Conservation (phyloP, 2,113 vertebrate genomes). For the Cervus canadensis region DNA sequence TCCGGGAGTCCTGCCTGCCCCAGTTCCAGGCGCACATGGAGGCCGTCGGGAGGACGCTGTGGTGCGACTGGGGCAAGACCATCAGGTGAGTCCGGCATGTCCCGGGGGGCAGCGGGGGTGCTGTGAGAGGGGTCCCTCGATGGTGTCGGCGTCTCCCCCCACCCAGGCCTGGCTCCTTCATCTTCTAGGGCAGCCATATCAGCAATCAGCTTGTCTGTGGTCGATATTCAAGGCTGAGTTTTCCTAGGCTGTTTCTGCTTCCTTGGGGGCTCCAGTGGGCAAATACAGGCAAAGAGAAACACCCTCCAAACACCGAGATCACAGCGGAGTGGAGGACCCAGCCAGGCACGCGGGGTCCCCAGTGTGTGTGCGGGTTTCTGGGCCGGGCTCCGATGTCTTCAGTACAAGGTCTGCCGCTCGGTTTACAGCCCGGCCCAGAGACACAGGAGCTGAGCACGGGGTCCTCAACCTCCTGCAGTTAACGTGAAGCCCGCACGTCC, state of each 20-base stretch:
- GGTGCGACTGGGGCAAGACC: slow-evolving; percentile 93
- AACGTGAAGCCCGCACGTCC: fast-evolving
- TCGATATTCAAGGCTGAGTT: neutral
- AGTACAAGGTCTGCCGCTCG: neutral
- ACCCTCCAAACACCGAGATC: neutral
- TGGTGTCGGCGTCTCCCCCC: fast-evolving
- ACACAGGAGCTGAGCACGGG: neutral
- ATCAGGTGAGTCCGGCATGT: slow-evolving; percentile 82
- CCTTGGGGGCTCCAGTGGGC: neutral
- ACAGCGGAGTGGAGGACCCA: neutral
- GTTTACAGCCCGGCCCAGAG: neutral
- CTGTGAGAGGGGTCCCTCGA: neutral
- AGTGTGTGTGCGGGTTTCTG: neutral
- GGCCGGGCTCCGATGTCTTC: fast-evolving
- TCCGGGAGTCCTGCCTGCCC: slow-evolving; percentile 86
- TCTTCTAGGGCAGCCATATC: neutral
- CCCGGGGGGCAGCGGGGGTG: neutral
- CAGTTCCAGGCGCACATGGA: slow-evolving; percentile 90
- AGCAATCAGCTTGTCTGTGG: fast-evolving
- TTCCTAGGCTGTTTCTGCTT: neutral
- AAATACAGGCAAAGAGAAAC: neutral
- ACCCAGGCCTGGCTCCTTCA: neutral
- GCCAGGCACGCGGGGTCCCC: no score
- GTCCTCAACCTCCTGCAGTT: neutral
- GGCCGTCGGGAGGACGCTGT: slow-evolving; percentile 82